These are phyloP conservation scores for Halictus quadricinctus DNA, from an alignment of 2,888 invertebrate genomes.

Conservation along the genomic window DNA sequence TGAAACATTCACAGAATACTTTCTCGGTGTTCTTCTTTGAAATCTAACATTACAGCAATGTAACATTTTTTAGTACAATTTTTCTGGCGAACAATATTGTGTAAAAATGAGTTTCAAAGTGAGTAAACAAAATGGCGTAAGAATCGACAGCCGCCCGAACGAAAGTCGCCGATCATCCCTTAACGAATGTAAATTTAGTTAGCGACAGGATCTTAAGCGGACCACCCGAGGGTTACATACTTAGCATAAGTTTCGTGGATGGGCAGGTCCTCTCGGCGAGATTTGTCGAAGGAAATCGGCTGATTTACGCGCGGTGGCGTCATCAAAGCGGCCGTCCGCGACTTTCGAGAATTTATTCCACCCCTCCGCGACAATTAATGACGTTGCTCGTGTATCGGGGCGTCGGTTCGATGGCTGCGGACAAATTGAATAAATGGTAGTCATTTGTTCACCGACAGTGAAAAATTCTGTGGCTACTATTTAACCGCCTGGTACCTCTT, in stretches of 20 bases:
- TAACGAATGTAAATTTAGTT: conserved; percentile 51
- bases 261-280: conserved; percentile 38
- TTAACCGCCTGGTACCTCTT: background rate
- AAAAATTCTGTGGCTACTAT: background rate
- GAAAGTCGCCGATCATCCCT: conserved; percentile 50
- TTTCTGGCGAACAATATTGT: no score
- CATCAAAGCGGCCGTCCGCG: conserved; percentile 38
- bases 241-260: conserved; percentile 60
- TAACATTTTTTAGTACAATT: no score
- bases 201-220: conserved; percentile 34
- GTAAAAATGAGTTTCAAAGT: no score
- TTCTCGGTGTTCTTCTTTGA: no score
- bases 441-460: background rate
- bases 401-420: conserved; percentile 7
- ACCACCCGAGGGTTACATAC: conserved; percentile 54
- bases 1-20: no score
- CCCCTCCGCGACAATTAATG: conserved; percentile 41
- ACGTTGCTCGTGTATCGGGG: conserved; percentile 19
- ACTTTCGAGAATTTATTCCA: conserved; percentile 24
- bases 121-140: background rate
- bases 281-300: conserved; percentile 54
- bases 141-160: conserved; percentile 23
- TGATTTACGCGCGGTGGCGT: conserved; percentile 51
- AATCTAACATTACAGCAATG: no score
- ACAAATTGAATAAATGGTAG: conserved; percentile 39